These are phyloP conservation scores for Copidosoma aretas DNA, from an alignment of 2,888 invertebrate genomes.

Conservation along the genomic window DNA sequence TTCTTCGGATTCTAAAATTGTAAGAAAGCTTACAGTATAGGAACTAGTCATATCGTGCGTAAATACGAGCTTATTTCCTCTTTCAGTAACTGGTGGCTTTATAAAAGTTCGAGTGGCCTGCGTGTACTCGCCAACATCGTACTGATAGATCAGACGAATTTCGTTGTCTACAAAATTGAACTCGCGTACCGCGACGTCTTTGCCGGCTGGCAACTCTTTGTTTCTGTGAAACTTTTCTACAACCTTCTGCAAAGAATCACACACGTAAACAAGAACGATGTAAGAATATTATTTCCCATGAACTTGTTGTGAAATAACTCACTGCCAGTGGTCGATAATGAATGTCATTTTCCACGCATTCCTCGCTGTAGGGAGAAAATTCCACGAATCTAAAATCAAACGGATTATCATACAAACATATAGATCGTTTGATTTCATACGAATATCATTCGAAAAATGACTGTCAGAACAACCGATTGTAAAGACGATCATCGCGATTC, in stretches of 20 bases:
- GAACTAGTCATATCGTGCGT: conserved; percentile 71
- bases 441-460: neutral
- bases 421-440: neutral
- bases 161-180: conserved; percentile 68
- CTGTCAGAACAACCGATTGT: conserved; percentile 47
- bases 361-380: conserved; percentile 51
- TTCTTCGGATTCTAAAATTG: neutral
- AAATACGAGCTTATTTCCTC: conserved; percentile 72
- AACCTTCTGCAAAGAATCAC: conserved; percentile 62
- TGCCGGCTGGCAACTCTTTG: conserved; percentile 64
- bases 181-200: conserved; percentile 72
- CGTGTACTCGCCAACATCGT: conserved; percentile 68
- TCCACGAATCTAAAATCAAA: conserved; percentile 53
- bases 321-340: conserved; percentile 48
- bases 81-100: conserved; percentile 75
- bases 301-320: conserved; percentile 7
- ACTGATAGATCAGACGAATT: conserved; percentile 71
- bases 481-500: conserved; percentile 65
- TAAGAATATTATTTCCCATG: neutral
- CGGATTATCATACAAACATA: neutral
- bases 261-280: neutral
- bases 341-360: conserved; percentile 27
- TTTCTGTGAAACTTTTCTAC: conserved; percentile 72
- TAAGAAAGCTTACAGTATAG: conserved; percentile 67
- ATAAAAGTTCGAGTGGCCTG: conserved; percentile 71